Evolutionary conservation across 2,113 vertebrate species (phyloP).

Genomic region (Ginglymostoma cirratum): DNA sequence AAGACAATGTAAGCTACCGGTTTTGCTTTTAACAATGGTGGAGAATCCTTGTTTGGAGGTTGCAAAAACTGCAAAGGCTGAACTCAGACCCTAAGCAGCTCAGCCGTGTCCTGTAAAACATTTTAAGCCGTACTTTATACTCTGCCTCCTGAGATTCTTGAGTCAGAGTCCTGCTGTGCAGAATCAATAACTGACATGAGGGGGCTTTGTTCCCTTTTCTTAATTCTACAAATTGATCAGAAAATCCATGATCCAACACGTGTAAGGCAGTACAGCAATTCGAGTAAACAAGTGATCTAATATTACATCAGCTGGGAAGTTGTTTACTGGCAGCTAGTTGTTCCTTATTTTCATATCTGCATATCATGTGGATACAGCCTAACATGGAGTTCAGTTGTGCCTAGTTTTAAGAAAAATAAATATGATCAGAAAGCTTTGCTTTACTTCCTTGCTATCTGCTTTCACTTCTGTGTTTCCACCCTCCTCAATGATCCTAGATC

Average conservation of each 20-base stretch:
- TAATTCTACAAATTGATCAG: conserved; percentile 50
- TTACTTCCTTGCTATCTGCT: neutral
- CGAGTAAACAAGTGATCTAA: neutral
- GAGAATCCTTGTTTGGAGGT: neutral
- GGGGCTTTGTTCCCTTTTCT: conserved; percentile 46
- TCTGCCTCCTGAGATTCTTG: neutral
- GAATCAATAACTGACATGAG: neutral
- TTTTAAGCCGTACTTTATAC: neutral
- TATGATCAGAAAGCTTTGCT: neutral
- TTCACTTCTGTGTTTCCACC: neutral
- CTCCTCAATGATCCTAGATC: neutral
- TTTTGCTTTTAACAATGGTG: neutral
- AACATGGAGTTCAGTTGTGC: neutral
- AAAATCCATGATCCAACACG: conserved; percentile 40
- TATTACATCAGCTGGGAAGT: neutral
- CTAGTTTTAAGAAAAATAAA: neutral
- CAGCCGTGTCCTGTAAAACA: neutral
- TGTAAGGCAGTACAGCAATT: neutral
- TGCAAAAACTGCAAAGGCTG: neutral
- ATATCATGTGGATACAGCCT: neutral
- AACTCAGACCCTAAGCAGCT: neutral
- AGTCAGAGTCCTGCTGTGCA: neutral
- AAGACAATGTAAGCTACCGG: neutral
- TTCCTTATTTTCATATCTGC: conserved; percentile 1
- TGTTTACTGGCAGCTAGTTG: neutral